Conservation (phyloP, 2,888 invertebrate species). For the Leucozona laternaria region DNA sequence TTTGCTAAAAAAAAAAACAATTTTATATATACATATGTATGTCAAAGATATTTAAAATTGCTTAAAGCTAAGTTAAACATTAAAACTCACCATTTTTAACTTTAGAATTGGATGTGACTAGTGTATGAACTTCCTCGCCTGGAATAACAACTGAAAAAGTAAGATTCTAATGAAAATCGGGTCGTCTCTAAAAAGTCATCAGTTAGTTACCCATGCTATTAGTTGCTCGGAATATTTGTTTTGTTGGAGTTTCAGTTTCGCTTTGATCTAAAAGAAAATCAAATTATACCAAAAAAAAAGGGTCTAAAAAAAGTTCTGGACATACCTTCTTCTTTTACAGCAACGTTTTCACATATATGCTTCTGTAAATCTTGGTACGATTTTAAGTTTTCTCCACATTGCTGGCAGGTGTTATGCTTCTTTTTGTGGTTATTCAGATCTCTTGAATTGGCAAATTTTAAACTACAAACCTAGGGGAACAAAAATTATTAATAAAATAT, state of each 20-base stretch:
- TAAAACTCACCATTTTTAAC: neutral
- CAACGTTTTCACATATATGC: slow-evolving; percentile 1
- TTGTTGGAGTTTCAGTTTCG: slow-evolving; percentile 18
- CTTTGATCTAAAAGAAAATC: neutral
- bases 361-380: neutral
- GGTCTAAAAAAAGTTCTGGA: neutral
- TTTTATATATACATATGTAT: too few species aligned
- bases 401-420: slow-evolving; percentile 24
- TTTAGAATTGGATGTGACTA: neutral
- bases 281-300: neutral
- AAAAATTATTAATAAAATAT: neutral
- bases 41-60: neutral
- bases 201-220: slow-evolving; percentile 22
- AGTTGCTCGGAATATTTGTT: slow-evolving; percentile 28
- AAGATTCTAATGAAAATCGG: neutral
- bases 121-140: neutral
- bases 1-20: neutral
- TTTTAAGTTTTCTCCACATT: slow-evolving; percentile 20
- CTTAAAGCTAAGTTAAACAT: neutral
- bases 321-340: slow-evolving; percentile 6
- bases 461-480: slow-evolving; percentile 23
- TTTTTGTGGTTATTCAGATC: slow-evolving; percentile 28
- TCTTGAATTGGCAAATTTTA: slow-evolving; percentile 13
- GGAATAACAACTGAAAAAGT: slow-evolving; percentile 19
- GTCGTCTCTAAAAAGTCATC: neutral